Evolutionary conservation across 2,888 invertebrate species (phyloP), one percentile per base, ranked within the genome.

Genomic region (Malacosoma neustria): DNA sequence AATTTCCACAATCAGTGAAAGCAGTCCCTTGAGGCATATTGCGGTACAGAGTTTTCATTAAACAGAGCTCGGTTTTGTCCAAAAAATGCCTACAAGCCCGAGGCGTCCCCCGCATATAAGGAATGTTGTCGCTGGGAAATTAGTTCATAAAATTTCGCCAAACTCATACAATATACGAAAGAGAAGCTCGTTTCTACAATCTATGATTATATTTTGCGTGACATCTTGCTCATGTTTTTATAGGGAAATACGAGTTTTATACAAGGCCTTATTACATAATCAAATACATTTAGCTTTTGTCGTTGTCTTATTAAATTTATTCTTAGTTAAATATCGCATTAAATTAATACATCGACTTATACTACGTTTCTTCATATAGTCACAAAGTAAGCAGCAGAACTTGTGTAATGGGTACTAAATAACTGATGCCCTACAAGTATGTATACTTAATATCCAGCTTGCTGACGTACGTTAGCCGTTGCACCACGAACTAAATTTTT

Each of bases 21-120:
- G 68, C 73, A 72, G 62, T 66, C 74, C 79, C 82, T 69, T 50
- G 69, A 57, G 81, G 80, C 80, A 68, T 73, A 71, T 70, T 73
- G 72, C 65, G 72, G 72, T 72, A 74, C 73, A 63, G 68, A 72
- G 72, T 80, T 84, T 82, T 84, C 82, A 84, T 84, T 84, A 84
- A 82, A 82, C 72, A 63, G 54, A 71, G 63, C 66, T 56, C 52
- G 69, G 67, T 64, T 74, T 72, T 72, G 66, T 62, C 69, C 63
- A 72, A 79, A 80, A 56, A 79, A 76, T 69, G 69, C 66, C 60
- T 71, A 63, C 68, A 53, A 42, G 72, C 82, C 80, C 45, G 60
- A 57, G 72, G 81, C 77, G 58, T 54, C 69, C 60, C 58, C 50
- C 62, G 54, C 69, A 66, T 72, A 72, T 72, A 75, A 76, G 73